Percentiles rank a stretch among this genome's conserved stretches.
These are phyloP conservation scores for Argentina silus DNA, from an alignment of 2,797 vertebrate genomes.

Conservation along the genomic window DNA sequence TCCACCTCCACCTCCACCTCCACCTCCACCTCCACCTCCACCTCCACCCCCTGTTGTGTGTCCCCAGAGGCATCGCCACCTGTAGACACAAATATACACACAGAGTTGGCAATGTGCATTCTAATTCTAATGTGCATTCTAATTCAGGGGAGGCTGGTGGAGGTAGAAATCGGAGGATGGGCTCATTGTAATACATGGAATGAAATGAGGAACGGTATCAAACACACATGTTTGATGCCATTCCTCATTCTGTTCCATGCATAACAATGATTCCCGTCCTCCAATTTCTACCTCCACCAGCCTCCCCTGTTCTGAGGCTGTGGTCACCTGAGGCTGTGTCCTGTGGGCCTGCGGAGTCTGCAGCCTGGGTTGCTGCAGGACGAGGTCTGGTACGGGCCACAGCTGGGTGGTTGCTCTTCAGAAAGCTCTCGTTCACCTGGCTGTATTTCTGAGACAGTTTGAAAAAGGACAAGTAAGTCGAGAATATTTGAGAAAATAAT, in stretches of 20 bases:
- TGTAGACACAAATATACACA: background rate
- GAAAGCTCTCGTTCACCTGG: constrained; percentile 84
- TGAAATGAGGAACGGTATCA: background rate
- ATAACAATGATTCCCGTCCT: too few species aligned
- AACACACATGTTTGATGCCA: too few species aligned
- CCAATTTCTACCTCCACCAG: too few species aligned
- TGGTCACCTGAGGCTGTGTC: too few species aligned
- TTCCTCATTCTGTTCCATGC: too few species aligned
- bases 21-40: background rate
- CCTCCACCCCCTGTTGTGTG: background rate
- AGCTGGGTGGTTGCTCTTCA: constrained; percentile 82
- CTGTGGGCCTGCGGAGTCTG: background rate
- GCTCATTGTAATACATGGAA: too few species aligned
- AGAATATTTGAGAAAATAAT: background rate
- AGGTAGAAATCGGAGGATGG: too few species aligned
- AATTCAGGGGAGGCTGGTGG: too few species aligned
- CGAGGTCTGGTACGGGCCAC: constrained; percentile 73
- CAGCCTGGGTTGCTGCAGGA: constrained; percentile 9
- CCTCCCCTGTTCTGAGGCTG: too few species aligned
- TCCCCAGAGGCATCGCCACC: background rate
- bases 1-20: too few species aligned
- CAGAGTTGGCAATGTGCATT: too few species aligned
- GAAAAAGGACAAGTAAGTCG: background rate
- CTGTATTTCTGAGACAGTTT: constrained; percentile 77
- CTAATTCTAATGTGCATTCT: too few species aligned